Percentiles rank a stretch among this genome's conserved stretches.
Conservation (phyloP, 2,888 invertebrate genomes). For the Agonopterix subpropinquella region DNA sequence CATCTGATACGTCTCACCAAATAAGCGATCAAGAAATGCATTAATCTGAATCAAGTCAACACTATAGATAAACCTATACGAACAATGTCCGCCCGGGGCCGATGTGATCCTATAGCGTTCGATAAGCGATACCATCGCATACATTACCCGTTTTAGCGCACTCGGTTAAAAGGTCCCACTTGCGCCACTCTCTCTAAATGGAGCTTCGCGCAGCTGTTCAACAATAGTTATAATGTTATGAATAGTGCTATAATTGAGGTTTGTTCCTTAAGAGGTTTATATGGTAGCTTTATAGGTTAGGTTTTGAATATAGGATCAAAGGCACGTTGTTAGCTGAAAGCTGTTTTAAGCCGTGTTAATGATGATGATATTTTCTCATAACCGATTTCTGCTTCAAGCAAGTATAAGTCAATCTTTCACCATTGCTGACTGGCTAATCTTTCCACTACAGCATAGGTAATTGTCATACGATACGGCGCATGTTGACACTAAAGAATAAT, state of each 20-base stretch:
- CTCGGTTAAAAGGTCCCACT: conserved; percentile 45
- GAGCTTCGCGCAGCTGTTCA: conserved; percentile 19
- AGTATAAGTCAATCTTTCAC: too few relatives aligned
- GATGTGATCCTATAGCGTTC: conserved; percentile 34
- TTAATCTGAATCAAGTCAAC: conserved; percentile 1
- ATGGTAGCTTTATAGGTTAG: neutral
- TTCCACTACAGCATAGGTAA: too few relatives aligned
- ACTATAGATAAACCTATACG: conserved; percentile 29
- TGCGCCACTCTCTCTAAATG: conserved; percentile 35
- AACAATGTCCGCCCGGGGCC: conserved; percentile 38
- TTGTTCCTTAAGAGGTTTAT: neutral
- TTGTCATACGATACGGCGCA: too few relatives aligned
- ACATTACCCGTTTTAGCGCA: conserved; percentile 30
- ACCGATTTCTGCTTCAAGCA: too few relatives aligned
- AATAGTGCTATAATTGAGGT: neutral
- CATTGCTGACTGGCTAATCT: too few relatives aligned
- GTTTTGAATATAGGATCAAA: neutral
- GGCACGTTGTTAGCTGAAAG: too few relatives aligned
- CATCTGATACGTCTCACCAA: too few relatives aligned
- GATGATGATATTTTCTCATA: too few relatives aligned
- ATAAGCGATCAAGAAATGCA: neutral
- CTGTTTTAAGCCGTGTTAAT: too few relatives aligned
- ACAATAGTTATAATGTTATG: conserved; percentile 2
- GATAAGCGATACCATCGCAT: conserved; percentile 40
- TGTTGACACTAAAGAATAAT: too few relatives aligned